Evolutionary conservation across 1,140 invertebrate species (phyloP), one percentile per base, ranked within the genome.

Genomic region (Lordiphosa stackelbergi): DNA sequence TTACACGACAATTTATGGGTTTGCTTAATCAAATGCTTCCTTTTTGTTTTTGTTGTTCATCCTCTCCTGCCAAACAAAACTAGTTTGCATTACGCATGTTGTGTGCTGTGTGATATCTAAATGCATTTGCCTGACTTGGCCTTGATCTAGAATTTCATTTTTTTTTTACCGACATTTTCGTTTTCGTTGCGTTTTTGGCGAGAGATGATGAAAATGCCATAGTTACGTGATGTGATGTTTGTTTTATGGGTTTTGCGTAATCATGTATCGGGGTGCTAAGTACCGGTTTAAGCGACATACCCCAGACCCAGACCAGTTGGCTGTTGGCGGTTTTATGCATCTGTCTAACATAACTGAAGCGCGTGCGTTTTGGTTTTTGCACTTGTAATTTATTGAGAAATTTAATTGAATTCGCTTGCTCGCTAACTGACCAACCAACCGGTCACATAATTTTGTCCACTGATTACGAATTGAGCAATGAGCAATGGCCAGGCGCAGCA

Each of bases 371-470:
- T 9, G 37, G 51, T 65, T 59, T 73, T 64, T 58, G 65, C 74
- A 78, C 70, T 78, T 73, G 56, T 73, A 73, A 79, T 78, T 78
- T 78, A 79, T 78, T 78, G 70, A 59, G 66, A 78, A 78, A 78
- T 78, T 79, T 78, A 79, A 78, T 78, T 78, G 74, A 78, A 79
- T 79, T 78, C 69, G 65, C 65, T 73, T 73, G 73, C 73, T 68
- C 35, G 19, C 62, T 63, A 40, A 45, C 48, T 53, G 46, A 59
- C 46, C 54, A 64, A 12, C 40, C 54, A 79, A 70, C 70, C 61
- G 61, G 68, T 71, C 69, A 63, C 52, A 63, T 66, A 69, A 68
- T 66, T 66, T 74, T 61, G 56, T 35, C 55, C 55, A 35, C 41
- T 63, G 56, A 66, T 73, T 61, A 78, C 51, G 43, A 54, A 65